These are phyloP conservation scores for Pinna nobilis DNA, from an alignment of 1,140 invertebrate species.

Conservation along the genomic window DNA sequence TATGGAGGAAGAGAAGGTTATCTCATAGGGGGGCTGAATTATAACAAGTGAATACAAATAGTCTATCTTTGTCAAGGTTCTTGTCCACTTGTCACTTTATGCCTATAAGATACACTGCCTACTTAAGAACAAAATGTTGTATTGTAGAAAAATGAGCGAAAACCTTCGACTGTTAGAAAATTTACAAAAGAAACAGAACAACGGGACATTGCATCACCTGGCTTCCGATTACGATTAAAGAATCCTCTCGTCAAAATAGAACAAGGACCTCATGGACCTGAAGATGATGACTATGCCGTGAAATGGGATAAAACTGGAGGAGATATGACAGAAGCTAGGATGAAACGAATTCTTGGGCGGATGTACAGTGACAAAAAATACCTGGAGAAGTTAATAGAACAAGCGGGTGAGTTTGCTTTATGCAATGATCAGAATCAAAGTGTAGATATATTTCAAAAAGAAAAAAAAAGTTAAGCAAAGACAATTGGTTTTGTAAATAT, in stretches of 20 bases:
- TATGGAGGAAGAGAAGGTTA: too few species aligned
- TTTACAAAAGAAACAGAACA: not conserved
- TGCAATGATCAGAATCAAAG: not conserved
- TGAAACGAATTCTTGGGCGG: slow-evolving; percentile 56
- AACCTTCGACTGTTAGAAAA: too few species aligned
- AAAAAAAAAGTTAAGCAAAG: not conserved
- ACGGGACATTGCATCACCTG: slow-evolving; percentile 13
- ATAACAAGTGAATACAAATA: too few species aligned
- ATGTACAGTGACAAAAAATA: slow-evolving; percentile 63
- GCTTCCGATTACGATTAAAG: slow-evolving; percentile 16
- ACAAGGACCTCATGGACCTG: slow-evolving; percentile 18
- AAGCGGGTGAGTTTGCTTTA: slow-evolving; percentile 35
- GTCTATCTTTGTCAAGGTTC: too few species aligned
- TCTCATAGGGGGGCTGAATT: too few species aligned
- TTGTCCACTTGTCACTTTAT: not conserved
- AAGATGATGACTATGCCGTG: not conserved
- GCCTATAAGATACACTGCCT: too few species aligned
- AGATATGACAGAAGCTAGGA: slow-evolving; percentile 40
- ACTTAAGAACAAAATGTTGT: too few species aligned
- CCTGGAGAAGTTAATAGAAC: slow-evolving; percentile 53
- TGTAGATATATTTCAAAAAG: not conserved
- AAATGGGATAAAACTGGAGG: not conserved
- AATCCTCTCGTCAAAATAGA: slow-evolving; percentile 40
- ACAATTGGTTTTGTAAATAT: too few species aligned
- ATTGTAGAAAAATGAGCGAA: too few species aligned